These are phyloP conservation scores for Drosophila nasuta DNA, from an alignment of 1,140 invertebrate genomes.

Conservation along the genomic window DNA sequence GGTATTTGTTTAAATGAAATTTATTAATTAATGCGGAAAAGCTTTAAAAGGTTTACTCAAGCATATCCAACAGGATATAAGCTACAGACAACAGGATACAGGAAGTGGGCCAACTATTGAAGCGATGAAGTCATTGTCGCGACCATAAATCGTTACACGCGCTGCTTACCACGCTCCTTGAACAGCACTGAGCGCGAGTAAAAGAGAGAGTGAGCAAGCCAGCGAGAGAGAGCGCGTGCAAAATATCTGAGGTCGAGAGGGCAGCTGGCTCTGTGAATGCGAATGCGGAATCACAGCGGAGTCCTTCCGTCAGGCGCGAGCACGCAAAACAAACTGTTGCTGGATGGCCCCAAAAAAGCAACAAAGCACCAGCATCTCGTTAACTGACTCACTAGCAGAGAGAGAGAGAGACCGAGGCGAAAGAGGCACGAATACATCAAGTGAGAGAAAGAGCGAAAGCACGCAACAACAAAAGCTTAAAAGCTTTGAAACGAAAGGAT, in stretches of 20 bases:
- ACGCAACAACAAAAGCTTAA: constrained; percentile 44
- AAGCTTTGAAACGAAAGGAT: constrained; percentile 69
- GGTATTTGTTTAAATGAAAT: constrained; percentile 45
- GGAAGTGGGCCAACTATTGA: constrained; percentile 19
- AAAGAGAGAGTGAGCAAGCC: constrained; percentile 8
- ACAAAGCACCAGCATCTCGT: constrained; percentile 40
- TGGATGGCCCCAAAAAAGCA: constrained; percentile 25
- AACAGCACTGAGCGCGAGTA: background rate
- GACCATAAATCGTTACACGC: background rate
- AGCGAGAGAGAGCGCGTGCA: constrained; percentile 6
- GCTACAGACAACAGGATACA: background rate
- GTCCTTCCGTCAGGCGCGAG: constrained; percentile 66
- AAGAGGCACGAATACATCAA: too few species aligned
- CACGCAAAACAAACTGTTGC: constrained; percentile 78
- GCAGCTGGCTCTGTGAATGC: constrained; percentile 18
- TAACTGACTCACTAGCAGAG: constrained; percentile 10
- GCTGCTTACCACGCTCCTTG: constrained; percentile 34
- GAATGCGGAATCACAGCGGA: constrained; percentile 31
- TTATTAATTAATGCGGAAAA: constrained; percentile 66
- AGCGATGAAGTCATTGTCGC: constrained; percentile 45
- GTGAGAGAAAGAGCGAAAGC: constrained; percentile 6
- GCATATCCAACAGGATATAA: background rate
- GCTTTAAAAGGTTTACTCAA: constrained; percentile 7
- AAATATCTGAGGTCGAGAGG: constrained; percentile 16
- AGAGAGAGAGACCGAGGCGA: constrained; percentile 2